Evolutionary conservation across 2,113 vertebrate species (phyloP), one percentile per base, ranked within the genome.

Genomic region (Poicephalus gulielmi): DNA sequence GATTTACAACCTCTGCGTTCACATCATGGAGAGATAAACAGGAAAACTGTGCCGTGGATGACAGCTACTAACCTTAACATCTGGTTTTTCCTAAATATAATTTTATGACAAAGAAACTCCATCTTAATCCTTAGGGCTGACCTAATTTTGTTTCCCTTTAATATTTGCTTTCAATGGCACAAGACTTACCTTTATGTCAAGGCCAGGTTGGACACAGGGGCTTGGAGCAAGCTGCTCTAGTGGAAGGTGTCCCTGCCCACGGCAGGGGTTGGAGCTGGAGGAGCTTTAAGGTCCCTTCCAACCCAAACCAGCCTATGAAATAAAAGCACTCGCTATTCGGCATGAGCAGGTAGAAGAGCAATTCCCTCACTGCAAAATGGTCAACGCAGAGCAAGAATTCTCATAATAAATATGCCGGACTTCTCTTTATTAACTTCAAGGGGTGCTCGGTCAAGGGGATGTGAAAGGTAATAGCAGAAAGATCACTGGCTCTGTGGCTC

Each of bases 1-100:
- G 93, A 97, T 96, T 94, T 95, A 92, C 70, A 84, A 3, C 76
- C 47, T 55, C 62, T 76, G 49, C 49, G 18, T 59, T 67, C 35
- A 23, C 57, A 55, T 73, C 79, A 64, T 19, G 87, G 76, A 22
- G 18, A 88, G 73, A 88, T 27, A 39, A 82, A 10, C 64, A 25
- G 75, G 76, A 75, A 60, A 46, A 46, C 67, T 15, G 52, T 1
- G 2, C 64, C 3, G 16, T 12, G 28, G 25, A 8, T 10, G 52
- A 67, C 87, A 66, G 14, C 19, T 43, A 23, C 67, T 33, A 20
- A 16, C 73, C 76, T 73, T 74, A 33, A 7, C 93, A 81, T 60
- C 76, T 94, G 94, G 1, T 88, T 69, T 19, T 18, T 17, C 50
- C 76, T 39, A 59, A 60, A 62, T 81, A 81, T 49, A 44, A 82